Conservation (phyloP, 2,888 invertebrate genomes). For the Drosophila pseudotakahashii region DNA sequence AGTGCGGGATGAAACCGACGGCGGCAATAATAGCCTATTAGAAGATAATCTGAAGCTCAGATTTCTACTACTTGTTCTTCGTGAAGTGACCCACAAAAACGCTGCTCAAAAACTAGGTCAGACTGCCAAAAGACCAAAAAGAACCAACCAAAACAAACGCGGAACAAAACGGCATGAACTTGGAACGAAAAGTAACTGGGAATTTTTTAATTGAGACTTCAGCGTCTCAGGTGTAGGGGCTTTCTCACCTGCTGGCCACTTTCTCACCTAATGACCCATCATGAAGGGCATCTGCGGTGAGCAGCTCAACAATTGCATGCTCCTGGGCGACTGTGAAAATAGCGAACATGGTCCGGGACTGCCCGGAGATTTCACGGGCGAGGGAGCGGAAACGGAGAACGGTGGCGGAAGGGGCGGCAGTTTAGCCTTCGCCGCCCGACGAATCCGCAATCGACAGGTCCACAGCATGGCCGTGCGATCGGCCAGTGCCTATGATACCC, state of each 20-base stretch:
- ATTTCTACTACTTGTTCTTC: constrained; percentile 7
- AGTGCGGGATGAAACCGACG: constrained; percentile 20
- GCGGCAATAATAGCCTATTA: constrained; percentile 39
- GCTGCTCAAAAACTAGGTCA: constrained; percentile 55
- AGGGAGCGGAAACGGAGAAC: background rate
- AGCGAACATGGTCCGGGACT: constrained; percentile 22
- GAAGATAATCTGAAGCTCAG: constrained; percentile 19
- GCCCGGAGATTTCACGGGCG: background rate
- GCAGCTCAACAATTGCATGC: constrained; percentile 77
- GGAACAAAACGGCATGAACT: constrained; percentile 46
- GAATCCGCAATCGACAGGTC: constrained; percentile 62
- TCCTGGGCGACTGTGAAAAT: constrained; percentile 54
- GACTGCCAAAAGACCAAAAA: constrained; percentile 5
- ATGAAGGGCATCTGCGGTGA: constrained; percentile 81
- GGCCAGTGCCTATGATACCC: constrained; percentile 81
- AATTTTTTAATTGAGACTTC: constrained; percentile 35
- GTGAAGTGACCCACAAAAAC: constrained; percentile 54
- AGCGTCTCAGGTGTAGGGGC: background rate
- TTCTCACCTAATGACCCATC: constrained; percentile 18
- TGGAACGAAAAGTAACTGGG: constrained; percentile 9
- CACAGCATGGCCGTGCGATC: constrained; percentile 64
- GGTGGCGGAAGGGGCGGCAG: constrained; percentile 1
- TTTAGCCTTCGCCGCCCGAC: constrained; percentile 14
- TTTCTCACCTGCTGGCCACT: constrained; percentile 13
- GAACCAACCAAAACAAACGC: constrained; percentile 3